Base-by-base conservation (phyloP, 35 echinoderm and acorn worm genomes). In the Strongylocentrotus purpuratus region DNA sequence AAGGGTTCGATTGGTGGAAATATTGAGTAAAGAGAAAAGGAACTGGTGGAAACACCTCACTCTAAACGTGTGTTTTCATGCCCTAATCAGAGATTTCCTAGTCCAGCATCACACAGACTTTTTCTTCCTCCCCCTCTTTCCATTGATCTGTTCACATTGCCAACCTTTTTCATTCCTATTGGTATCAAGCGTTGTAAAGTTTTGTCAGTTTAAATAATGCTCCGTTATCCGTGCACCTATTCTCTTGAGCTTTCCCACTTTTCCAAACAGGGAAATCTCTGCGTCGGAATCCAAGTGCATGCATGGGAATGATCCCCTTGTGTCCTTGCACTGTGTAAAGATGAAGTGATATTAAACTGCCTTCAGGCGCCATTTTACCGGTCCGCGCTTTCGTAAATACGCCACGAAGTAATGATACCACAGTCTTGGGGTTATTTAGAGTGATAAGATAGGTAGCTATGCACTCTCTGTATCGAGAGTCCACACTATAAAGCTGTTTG, bases 321-420 rank as follows among this genome's bases (percentile, higher is more conserved):
- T 78, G 65, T 22, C 20, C 65, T 78, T 78, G 65, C 65, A 78
- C 65, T 78, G 28, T 78, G 65, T 78, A 78, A 78, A 78, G 65
- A 78, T 78, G 65, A n/a, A 78, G 65, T 78, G 65, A 78, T 78
- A 78, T 78, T 78, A 89, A 46, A 17, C 87, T 46, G 87, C 87
- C 87, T 46, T 28, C 33, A 17, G 87, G 87, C 87, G 87, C 87
- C 87, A 46, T 89, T 89, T 89, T 89, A 89, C 32, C 87, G 87
- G 33, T 89, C 33, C 33, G 87, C 87, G 87, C 87, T 89, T 46
- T 89, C 87, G 45, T 25, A 89, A 89, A 89, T 46, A 89, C 87
- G 87, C 87, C 45, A 78, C 65, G 65, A 78, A 78, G 65, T 78
- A 78, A 78, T 78, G 65, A 78, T n/a, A 78, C 65, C 65, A 78